Conservation (phyloP, 92 coral and sea anemone species). For the Montipora capitata region DNA sequence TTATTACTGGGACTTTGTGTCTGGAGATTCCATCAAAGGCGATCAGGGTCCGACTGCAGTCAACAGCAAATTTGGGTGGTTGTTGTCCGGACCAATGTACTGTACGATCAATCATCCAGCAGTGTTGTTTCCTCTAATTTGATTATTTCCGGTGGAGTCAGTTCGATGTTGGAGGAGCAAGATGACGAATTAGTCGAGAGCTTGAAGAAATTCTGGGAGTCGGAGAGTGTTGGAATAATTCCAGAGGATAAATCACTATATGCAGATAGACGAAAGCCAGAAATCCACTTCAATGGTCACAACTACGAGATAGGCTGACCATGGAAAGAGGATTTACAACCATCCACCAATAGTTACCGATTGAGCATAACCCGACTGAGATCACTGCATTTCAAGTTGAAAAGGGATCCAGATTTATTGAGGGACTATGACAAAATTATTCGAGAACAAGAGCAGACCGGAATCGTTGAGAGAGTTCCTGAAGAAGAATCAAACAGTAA, state of each 20-base stretch:
- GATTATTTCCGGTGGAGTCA: constrained; percentile 54
- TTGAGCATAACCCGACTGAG: constrained; percentile 2
- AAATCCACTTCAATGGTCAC: constrained; percentile 26
- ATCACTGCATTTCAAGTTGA: constrained; percentile 28
- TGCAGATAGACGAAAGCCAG: constrained; percentile 2
- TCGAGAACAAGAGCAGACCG: constrained; percentile 49
- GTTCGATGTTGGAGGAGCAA: constrained; percentile 17
- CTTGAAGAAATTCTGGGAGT: constrained; percentile 36
- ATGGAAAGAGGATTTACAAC: constrained; percentile 39
- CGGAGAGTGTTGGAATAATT: constrained; percentile 9
- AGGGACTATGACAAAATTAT: constrained; percentile 44
- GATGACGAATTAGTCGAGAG: constrained; percentile 34
- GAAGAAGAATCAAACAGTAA: background rate
- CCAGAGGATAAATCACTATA: background rate
- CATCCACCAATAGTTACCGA: constrained; percentile 6
- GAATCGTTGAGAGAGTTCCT: constrained; percentile 34
- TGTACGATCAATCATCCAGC: constrained; percentile 23
- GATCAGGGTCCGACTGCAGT: constrained; percentile 64
- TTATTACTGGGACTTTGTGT: constrained; percentile 63
- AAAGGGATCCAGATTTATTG: constrained; percentile 33
- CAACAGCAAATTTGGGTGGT: constrained; percentile 67
- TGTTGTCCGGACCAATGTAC: constrained; percentile 59
- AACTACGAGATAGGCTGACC: constrained; percentile 41
- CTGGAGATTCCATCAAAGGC: constrained; percentile 56
- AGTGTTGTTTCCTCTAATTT: constrained; percentile 38